A percentile compares a stretch with the other conserved stretches of the same genome.
Evolutionary conservation across 2,113 vertebrate species (phyloP).

Genomic region (Chroicocephalus ridibundus): DNA sequence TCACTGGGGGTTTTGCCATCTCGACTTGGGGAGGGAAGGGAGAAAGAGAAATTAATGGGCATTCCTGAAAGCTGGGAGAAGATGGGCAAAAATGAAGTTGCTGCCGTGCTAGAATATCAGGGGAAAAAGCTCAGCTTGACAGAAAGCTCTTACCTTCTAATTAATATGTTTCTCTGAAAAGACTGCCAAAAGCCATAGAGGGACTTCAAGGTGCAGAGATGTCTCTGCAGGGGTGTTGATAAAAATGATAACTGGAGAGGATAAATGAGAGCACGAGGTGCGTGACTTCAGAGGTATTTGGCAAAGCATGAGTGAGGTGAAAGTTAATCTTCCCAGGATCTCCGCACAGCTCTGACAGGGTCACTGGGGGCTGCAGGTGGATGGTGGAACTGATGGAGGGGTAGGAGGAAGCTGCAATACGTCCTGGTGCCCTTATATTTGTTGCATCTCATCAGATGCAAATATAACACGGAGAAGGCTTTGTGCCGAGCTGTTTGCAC

Average conservation of each 20-base stretch:
- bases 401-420: not conserved
- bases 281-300: not conserved
- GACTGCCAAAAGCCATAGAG: not conserved
- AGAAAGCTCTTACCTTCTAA: not conserved
- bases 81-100: not conserved
- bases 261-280: not conserved
- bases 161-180: not conserved
- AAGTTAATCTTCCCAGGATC: not conserved
- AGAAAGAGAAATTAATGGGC: not conserved
- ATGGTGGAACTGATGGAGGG: not conserved
- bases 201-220: not conserved
- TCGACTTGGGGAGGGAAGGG: not conserved
- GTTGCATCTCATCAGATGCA: not conserved
- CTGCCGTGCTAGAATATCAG: not conserved
- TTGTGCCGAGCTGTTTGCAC: not conserved
- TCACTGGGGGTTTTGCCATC: rapidly evolving
- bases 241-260: not conserved
- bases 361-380: not conserved
- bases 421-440: not conserved
- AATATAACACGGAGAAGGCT: not conserved
- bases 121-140: not conserved
- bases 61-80: not conserved
- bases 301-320: not conserved
- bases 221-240: not conserved
- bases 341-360: not conserved